These are phyloP conservation scores for Actinia equina DNA, from an alignment of 64 coral and sea anemone genomes.

Conservation along the genomic window DNA sequence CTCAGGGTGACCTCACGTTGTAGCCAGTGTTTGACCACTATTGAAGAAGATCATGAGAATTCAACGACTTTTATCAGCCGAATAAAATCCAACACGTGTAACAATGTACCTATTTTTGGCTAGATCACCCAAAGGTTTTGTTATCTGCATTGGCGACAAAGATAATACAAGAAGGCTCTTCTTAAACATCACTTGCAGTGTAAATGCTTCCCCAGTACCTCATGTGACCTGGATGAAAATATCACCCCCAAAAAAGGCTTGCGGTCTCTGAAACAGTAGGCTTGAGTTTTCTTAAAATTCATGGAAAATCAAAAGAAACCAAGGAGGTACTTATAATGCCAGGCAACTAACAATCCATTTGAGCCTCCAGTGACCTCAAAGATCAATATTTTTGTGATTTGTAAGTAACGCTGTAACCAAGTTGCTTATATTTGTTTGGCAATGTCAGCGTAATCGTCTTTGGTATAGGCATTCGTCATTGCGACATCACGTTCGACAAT, in stretches of 20 bases:
- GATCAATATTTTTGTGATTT: background rate
- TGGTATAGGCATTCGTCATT: background rate
- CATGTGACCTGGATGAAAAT: background rate
- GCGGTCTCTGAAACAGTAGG: background rate
- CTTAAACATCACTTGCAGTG: background rate
- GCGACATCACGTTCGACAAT: background rate
- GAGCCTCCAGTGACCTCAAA: background rate
- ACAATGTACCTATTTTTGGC: background rate
- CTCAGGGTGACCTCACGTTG: no score
- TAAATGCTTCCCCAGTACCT: background rate
- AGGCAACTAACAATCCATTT: background rate
- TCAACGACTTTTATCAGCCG: background rate
- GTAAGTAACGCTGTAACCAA: no score
- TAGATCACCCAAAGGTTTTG: background rate
- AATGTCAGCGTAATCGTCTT: background rate
- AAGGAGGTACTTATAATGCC: background rate
- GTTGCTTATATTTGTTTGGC: no score
- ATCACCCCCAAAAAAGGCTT: background rate
- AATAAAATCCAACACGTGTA: no score
- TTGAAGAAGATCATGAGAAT: no score
- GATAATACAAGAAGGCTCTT: background rate
- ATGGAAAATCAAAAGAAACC: background rate
- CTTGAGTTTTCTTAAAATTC: background rate
- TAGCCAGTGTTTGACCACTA: no score
- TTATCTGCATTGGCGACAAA: background rate